Evolutionary conservation across 2,888 invertebrate genomes (phyloP).

Genomic region (Leptopilina drosophilae): DNA sequence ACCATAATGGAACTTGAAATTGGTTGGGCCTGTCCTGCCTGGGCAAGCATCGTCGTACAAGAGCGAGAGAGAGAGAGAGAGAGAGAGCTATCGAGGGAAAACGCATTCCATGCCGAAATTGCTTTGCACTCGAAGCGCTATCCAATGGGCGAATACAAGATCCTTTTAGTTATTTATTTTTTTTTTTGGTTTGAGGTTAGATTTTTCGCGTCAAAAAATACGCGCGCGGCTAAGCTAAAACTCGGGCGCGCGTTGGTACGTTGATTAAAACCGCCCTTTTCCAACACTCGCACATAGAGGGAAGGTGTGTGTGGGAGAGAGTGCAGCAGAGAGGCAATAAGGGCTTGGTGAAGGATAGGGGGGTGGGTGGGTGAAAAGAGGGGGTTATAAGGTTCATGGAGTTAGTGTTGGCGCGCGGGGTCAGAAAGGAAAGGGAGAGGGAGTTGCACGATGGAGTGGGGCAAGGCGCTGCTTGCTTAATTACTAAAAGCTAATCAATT

Average conservation of each 20-base stretch:
- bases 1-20: conserved; percentile 76
- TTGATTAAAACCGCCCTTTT: conserved; percentile 75
- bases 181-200: conserved; percentile 66
- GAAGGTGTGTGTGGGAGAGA: conserved; percentile 50
- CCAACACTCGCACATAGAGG: conserved; percentile 55
- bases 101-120: conserved; percentile 76
- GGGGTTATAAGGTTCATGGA: conserved; percentile 42
- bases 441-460: conserved; percentile 59
- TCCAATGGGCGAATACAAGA: conserved; percentile 62
- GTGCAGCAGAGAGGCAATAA: conserved; percentile 45
- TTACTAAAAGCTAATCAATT: conserved; percentile 78
- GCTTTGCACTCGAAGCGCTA: conserved; percentile 70
- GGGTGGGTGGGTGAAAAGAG: conserved; percentile 29
- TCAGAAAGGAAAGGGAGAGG: conserved; percentile 48
- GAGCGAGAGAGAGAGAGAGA: too few relatives aligned
- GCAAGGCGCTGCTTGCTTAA: conserved; percentile 76
- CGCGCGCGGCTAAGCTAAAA: conserved; percentile 60
- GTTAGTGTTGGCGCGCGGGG: conserved; percentile 50
- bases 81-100: conserved; percentile 71
- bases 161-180: not conserved
- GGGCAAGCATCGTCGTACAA: conserved; percentile 67
- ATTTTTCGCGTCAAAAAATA: conserved; percentile 71
- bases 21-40: conserved; percentile 76
- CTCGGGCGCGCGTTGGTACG: conserved; percentile 50
- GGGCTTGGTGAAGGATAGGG: conserved; percentile 43